Evolutionary conservation across 2,797 vertebrate species (phyloP), one percentile per base, ranked within the genome.

Genomic region (Paedocypris micromegethes): DNA sequence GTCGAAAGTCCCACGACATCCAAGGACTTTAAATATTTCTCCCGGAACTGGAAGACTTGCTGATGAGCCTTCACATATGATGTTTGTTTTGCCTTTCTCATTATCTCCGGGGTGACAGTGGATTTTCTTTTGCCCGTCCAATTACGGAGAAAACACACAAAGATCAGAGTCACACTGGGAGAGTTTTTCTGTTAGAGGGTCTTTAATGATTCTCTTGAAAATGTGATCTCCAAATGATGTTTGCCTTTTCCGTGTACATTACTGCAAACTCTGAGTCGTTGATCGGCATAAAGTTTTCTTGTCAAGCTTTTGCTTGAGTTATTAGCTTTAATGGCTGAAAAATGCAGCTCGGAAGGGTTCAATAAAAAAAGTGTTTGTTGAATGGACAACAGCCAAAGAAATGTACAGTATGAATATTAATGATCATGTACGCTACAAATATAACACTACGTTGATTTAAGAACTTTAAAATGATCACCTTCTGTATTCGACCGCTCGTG

Each of bases 281-380:
- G 46, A 44, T 5, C 23, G 41, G 43, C 46, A 47, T 48, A 74
- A 9, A 8, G 7, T 64, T 56, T 40, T 58, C 38, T 61, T 70
- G 72, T 64, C 52, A 55, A 66, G 47, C 48, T 48, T 58, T 60
- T 58, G 38, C 7, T 9, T 58, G 39, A 66, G 48, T 62, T 61
- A 54, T 75, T 66, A 52, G 45, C 53, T 44, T 59, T 48, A 58
- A 70, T 68, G 66, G 42, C 40, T 50, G 41, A 40, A 66, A 72
- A 44, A 54, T n/a, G 7, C 23, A 23, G 7, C 56, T 70, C 45
- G 66, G 66, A 76, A 66, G 59, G 61, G 59, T 50, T 76, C 61
- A 44, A 78, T 74, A 72, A 76, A 42, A 61, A 80, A 78, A 61
- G 66, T 78, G 74, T 72, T 70, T 5, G 48, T 76, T 46, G 74